Base-by-base conservation (phyloP, 2,888 invertebrate species). In the Gnatocerus cornutus region DNA sequence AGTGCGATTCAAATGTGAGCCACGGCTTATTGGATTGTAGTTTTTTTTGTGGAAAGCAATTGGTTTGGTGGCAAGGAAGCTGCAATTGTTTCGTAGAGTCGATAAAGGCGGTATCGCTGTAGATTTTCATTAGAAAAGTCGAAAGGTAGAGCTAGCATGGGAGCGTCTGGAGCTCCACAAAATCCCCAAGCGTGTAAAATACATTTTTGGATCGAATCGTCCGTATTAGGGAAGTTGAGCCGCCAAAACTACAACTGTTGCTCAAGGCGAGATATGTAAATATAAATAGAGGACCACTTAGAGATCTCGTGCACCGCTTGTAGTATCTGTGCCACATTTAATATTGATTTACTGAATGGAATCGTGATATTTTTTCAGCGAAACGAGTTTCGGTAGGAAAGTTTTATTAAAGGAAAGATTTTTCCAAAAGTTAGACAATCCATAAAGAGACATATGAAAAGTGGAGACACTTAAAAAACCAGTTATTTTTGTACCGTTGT, bases 361-460 rank as follows among this genome's bases (percentile, higher is more conserved):
- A 56, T 67, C 50, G 63, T 70, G 63, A 30, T 64, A 37, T 71
- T 66, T 72, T 74, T 75, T 75, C 75, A 75, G 75, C 75, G 27
- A 75, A 75, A 65, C 74, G 75, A 58, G 71, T 73, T 67, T 75
- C 75, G 29, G 58, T 73, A 71, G 73, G 73, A 53, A 75, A 75
- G 70, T 75, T 75, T 72, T 75, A 74, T 68, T 75, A 68, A 72
- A 48, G 52, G 41, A 33, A 33, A 59, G 33, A 58, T 62, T 55
- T 29, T 61, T 59, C 59, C 37, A 52, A 67, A 64, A 45, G 33
- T 68, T 68, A 65, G 59, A 61, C 66, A 50, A 66, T 66, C 65
- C 41, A 27, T 65, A 39, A 1, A 48, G 16, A 62, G 10, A 62
- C 37, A 30, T 21, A 61, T 33, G 27, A 41, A 21, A 63, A 63